Evolutionary conservation across 2,797 vertebrate genomes (phyloP).

Genomic region (Merluccius polli): DNA sequence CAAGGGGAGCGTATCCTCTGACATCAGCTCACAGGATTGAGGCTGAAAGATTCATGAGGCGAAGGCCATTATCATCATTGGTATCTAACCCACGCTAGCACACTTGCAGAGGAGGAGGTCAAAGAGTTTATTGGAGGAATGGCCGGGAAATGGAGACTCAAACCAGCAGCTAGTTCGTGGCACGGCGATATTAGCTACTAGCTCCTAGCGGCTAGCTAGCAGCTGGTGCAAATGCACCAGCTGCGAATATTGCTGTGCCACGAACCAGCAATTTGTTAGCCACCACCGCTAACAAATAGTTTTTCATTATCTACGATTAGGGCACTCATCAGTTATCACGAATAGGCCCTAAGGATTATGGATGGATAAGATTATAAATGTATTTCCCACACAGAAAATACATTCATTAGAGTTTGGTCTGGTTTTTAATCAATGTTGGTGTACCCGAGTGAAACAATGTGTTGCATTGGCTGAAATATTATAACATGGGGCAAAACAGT

Average conservation of each 20-base stretch:
- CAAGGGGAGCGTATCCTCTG: constrained; percentile 40
- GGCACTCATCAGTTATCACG: neutral
- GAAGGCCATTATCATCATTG: constrained; percentile 58
- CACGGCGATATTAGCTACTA: neutral
- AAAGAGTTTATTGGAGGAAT: neutral
- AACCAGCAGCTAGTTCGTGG: neutral
- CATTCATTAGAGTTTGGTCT: neutral
- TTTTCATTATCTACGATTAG: neutral
- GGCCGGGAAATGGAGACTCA: neutral
- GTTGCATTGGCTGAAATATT: neutral
- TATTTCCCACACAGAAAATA: neutral
- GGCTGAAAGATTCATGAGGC: constrained; percentile 68
- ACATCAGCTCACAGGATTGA: constrained; percentile 54
- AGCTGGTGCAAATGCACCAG: neutral
- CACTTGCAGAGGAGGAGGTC: constrained; percentile 10
- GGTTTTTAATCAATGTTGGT: neutral
- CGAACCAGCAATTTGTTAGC: neutral
- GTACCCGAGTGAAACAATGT: neutral
- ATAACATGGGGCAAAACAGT: neutral
- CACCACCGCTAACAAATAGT: neutral
- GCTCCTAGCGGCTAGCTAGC: neutral
- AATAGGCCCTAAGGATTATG: neutral
- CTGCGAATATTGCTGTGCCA: neutral
- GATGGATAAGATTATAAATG: neutral
- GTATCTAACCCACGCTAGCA: constrained; percentile 31